These are phyloP conservation scores for Syrmaticus mikado DNA, from an alignment of 2,113 vertebrate genomes.

Conservation along the genomic window DNA sequence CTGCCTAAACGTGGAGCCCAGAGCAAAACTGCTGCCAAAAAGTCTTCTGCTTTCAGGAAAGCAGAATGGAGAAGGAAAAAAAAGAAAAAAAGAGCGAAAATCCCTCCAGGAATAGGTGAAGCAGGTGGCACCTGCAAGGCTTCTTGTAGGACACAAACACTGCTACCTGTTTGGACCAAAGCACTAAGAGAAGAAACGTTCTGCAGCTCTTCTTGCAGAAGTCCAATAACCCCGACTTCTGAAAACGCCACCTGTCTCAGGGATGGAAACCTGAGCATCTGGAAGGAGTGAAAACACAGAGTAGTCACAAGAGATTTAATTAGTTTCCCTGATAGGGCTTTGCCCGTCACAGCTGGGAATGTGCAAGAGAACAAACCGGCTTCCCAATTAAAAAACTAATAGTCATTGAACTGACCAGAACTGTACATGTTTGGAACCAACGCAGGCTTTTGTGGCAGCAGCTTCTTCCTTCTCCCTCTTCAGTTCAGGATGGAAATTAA, in stretches of 20 bases:
- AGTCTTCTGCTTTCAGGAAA: background rate
- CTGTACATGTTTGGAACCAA: conserved; percentile 45
- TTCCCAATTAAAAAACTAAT: conserved; percentile 18
- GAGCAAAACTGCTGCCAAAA: conserved; percentile 72
- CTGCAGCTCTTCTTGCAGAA: background rate
- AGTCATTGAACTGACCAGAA: conserved; percentile 26
- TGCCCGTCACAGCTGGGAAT: background rate
- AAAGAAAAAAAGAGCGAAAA: background rate
- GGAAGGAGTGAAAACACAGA: conserved; percentile 28
- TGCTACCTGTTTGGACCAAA: background rate
- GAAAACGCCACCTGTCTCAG: background rate
- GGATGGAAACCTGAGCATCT: conserved; percentile 50
- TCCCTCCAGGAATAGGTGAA: conserved; percentile 31
- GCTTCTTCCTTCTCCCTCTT: conserved; percentile 75
- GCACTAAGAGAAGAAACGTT: background rate
- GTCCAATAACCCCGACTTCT: background rate
- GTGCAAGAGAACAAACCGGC: background rate
- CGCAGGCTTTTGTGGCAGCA: conserved; percentile 73
- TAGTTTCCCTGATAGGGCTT: conserved; percentile 5
- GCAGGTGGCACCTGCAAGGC: background rate
- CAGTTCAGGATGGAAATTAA: conserved; percentile 68
- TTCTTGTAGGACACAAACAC: background rate
- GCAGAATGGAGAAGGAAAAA: background rate
- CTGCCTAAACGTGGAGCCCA: conserved; percentile 58
- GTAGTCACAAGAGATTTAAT: conserved; percentile 40